Evolutionary conservation across 2,888 invertebrate genomes (phyloP), one percentile per base, ranked within the genome.

Genomic region (Athetis lepigone): DNA sequence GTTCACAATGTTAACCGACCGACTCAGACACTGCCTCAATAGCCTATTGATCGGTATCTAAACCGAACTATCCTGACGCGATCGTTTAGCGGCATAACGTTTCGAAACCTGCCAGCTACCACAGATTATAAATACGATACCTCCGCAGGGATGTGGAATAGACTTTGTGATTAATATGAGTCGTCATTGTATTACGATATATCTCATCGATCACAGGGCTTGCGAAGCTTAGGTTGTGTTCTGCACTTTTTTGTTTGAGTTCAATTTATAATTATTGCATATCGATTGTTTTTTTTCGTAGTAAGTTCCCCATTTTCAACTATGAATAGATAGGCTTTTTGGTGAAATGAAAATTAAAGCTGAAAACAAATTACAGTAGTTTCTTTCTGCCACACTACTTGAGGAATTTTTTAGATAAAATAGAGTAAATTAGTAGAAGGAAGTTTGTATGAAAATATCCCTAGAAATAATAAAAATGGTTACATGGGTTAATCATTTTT

Each of bases 1-100:
- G 65, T 75, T 21, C 45, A 62, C 21, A 65, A 55, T 70, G 59
- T 66, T 64, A 62, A 57, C 58, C 60, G 57, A 74, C 59, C 64
- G 63, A 66, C 63, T 68, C 65, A 64, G 67, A 72, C 68, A 68
- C 43, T 55, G 59, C 43, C 59, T 62, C 72, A 70, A 68, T 66
- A 62, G 70, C 42, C 67, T 70, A 79, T 79, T 77, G 77, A 79
- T 75, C 66, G 66, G 66, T 62, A 69, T 77, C 77, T 69, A 57
- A 70, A 62, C 78, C 66, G 62, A 67, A 67, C 72, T 63, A 75
- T 75, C 55, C 60, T 70, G 70, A 67, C 70, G 62, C 59, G 56
- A 62, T 75, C 79, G 64, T 62, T 77, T 72, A 77, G 60, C 55
- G 43, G 73, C 58, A 73, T 79, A 72, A 65, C 73, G 68, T 79